Evolutionary conservation across 1,140 invertebrate genomes (phyloP), one percentile per base, ranked within the genome.

Genomic region (Dreissena polymorpha): DNA sequence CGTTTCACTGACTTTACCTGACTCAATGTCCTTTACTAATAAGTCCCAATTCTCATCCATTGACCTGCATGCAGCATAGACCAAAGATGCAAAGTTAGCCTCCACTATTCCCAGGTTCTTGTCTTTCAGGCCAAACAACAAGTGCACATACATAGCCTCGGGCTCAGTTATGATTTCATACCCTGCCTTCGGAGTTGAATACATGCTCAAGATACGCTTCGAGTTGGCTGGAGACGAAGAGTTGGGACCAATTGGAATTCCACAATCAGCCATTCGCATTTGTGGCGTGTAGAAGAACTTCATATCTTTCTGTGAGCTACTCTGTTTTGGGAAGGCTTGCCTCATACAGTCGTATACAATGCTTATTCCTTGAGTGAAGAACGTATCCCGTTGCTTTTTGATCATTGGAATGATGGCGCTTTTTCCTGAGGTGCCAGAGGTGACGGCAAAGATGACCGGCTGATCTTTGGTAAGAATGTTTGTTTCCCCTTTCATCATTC

Each of bases 231-330:
- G 92, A 2, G 91, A 90, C 3, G 92, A 91, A 7, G 92, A 92
- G 68, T 91, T 92, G 2, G 92, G 91, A 27, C 92, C 92, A 23
- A 92, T 86, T 39, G 86, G 88, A 29, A 92, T 89, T 1, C 89
- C 91, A 65, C 85, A 77, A 29, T 87, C 88, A 10, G 89, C 89
- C 39, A 77, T 82, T 60, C 90, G 85, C 85, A 86, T 88, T 72
- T 72, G 74, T n/a, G 92, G 92, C 67, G 87, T 90, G 83, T 91
- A 92, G 78, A 92, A 92, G 55, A 92, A 87, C 74, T 92, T 92
- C 18, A 92, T 79, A 53, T 86, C 86, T 85, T 91, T 92, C 76
- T 89, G 88, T 39, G 92, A 75, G n/a, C 84, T 71, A 13, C 85
- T 81, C 0, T 80, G 83, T 12, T 79, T 81, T 10, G 90, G 89